phyloP scores from a whole-genome alignment of 2,888 invertebrate genomes.

The Neoascia interrupta region DNA sequence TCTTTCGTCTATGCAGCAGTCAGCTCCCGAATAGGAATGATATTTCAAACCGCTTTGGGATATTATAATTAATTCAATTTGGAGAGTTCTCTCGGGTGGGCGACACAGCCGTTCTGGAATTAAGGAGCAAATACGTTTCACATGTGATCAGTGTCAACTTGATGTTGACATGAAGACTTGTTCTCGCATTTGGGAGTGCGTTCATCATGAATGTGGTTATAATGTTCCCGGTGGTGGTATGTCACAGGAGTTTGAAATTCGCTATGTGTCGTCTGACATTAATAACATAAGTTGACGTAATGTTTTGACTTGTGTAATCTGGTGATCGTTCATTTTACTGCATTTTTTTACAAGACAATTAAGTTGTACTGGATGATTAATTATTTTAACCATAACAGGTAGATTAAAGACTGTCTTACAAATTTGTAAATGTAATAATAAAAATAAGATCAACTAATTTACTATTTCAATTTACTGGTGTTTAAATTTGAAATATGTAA shows the following conservation, averaged over 20 bases:
- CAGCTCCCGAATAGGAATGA: constrained; percentile 26
- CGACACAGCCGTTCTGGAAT: constrained; percentile 41
- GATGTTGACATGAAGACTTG: constrained; percentile 59
- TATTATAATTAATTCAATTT: constrained; percentile 58
- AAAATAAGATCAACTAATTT: too few relatives aligned
- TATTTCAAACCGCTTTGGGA: constrained; percentile 42
- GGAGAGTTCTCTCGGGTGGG: constrained; percentile 60
- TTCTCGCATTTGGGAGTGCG: constrained; percentile 22
- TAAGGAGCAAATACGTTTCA: constrained; percentile 33
- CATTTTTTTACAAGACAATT: neutral
- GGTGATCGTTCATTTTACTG: constrained; percentile 71
- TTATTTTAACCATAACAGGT: too few relatives aligned
- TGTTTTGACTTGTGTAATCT: constrained; percentile 79
- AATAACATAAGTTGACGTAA: constrained; percentile 76
- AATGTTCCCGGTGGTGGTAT: constrained; percentile 23
- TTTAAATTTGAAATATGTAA: too few relatives aligned
- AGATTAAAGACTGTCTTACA: too few relatives aligned
- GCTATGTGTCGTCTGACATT: constrained; percentile 52
- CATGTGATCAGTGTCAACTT: constrained; percentile 61
- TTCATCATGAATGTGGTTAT: constrained; percentile 1
- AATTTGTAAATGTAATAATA: too few relatives aligned
- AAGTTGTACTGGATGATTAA: constrained; percentile 15
- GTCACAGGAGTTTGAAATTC: constrained; percentile 28
- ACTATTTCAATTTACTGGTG: too few relatives aligned
- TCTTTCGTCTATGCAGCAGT: constrained; percentile 11